These are phyloP conservation scores for Murina feae DNA, from an alignment of 2,113 vertebrate genomes.

Conservation along the genomic window DNA sequence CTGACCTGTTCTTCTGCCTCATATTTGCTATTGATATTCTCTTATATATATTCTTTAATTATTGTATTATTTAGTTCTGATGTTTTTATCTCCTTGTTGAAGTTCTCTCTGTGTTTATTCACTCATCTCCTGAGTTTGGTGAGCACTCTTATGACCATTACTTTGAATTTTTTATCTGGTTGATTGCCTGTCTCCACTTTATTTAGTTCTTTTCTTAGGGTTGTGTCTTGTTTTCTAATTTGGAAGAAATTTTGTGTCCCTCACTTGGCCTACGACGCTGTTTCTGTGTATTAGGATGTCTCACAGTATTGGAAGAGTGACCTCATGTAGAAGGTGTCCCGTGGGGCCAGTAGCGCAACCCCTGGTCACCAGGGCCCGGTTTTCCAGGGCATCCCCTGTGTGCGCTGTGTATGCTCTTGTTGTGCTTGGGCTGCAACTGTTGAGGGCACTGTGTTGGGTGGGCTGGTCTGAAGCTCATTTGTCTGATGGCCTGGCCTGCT, in stretches of 20 bases:
- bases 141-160: not conserved
- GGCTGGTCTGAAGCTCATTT: not conserved
- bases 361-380: not conserved
- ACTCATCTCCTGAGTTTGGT: not conserved
- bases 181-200: not conserved
- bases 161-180: not conserved
- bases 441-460: not conserved
- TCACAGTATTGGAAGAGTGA: not conserved
- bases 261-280: not conserved
- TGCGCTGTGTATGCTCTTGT: not conserved
- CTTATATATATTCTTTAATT: not conserved
- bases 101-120: not conserved
- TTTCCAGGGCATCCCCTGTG: not conserved
- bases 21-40: not conserved
- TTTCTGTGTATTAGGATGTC: not conserved
- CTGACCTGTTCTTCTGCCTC: not conserved
- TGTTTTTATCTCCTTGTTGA: not conserved
- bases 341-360: not conserved
- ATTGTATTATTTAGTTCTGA: not conserved
- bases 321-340: not conserved
- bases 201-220: not conserved
- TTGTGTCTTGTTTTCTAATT: not conserved
- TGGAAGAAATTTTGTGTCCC: not conserved
- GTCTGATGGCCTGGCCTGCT: not conserved
- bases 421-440: not conserved